Base-by-base conservation (phyloP, 2,797 vertebrate genomes). In the Passerculus sandwichensis region DNA sequence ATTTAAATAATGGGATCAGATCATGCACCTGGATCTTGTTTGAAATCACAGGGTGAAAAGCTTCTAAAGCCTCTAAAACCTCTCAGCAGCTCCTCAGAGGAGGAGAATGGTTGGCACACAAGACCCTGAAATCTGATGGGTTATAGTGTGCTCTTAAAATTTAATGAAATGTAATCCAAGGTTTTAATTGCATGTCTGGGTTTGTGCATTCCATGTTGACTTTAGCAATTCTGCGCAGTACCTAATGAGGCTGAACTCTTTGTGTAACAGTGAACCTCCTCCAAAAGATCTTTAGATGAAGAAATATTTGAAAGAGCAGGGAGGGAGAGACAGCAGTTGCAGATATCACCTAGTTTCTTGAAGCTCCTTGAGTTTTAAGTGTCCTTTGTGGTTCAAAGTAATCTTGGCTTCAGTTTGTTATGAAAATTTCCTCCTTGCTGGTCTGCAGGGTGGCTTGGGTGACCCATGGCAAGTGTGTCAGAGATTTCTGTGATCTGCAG, bases 381-480 rank as follows among this genome's bases (percentile, higher is more conserved):
- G 22, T 61, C 32, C 50, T 36, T 42, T 69, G 57, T 89, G 54
- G 6, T 91, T 92, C 29, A 47, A 3, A 67, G 45, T 34, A 73
- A 29, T 67, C 53, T 85, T 77, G 72, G 16, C 34, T 69, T 88
- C 60, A 65, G n/a, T 14, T 75, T 88, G 0, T 62, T 66, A 18
- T 14, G n/a, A 74, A 67, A 54, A 61, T 47, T 77, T 70, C 27
- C 11, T 80, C 40, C 19, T 36, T 44, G 7, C n/a, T 89, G 21
- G 7, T 44, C 21, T 93, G 48, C 60, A 79, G 80, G 54, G 50
- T 62, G n/a, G 5, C 19, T 56, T 78, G 72, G 60, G 42, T 6
- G 8, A 30, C 67, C 45, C 59, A 1, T 10, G 56, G 34, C 0
- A 0, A 38, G n/a, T 5, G 7, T 60, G 38, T 32, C 15, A 60